Conservation (phyloP, 2,888 invertebrate genomes). For the Amphiduros pacificus region DNA sequence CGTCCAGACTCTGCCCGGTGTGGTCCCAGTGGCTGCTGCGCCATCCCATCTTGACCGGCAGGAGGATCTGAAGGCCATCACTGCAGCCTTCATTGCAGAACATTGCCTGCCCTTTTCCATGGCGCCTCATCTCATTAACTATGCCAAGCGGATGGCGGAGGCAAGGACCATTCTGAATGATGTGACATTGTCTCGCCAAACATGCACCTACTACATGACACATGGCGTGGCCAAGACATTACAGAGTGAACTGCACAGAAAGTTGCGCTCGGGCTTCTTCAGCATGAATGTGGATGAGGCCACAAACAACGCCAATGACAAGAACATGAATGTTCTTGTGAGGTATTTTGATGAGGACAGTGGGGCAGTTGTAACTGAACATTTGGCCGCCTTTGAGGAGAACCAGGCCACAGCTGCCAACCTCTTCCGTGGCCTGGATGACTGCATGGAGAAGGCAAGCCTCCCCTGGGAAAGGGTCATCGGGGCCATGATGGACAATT, state of each 20-base stretch:
- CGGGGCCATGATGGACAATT: background rate
- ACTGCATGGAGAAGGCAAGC: background rate
- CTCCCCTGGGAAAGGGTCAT: background rate
- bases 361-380: background rate
- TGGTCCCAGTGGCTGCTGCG: too few species aligned
- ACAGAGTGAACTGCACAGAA: background rate
- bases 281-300: background rate
- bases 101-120: background rate
- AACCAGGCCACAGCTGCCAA: background rate
- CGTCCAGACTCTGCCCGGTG: too few species aligned
- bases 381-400: background rate
- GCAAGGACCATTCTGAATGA: background rate
- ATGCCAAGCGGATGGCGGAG: background rate
- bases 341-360: background rate
- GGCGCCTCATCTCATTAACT: background rate
- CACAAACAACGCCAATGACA: background rate
- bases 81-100: background rate
- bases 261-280: background rate
- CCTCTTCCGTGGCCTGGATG: background rate
- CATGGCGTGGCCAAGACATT: background rate
- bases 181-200: background rate
- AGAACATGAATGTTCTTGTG: background rate
- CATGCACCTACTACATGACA: background rate
- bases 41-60: too few species aligned
- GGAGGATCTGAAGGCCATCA: too few species aligned